Evolutionary conservation across 2,888 invertebrate genomes (phyloP).

Genomic region (Timema cristinae): DNA sequence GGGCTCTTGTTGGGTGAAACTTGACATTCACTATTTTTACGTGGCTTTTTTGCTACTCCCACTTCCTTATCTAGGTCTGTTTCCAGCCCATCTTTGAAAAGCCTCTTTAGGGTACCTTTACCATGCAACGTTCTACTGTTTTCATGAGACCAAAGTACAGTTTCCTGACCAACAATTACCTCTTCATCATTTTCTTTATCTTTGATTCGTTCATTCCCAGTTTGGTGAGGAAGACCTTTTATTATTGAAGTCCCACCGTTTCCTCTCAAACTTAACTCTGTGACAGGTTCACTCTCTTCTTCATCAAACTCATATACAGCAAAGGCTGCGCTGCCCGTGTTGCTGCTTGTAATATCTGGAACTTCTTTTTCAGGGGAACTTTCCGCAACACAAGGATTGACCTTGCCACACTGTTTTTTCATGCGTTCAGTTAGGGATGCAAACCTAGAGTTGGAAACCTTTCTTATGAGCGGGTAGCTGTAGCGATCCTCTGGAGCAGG

Average conservation of each 20-base stretch:
- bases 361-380: conserved; percentile 4
- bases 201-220: background rate
- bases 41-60: too few species aligned
- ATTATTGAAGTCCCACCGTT: background rate
- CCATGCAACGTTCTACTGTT: too few species aligned
- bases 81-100: too few species aligned
- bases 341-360: background rate
- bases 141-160: background rate
- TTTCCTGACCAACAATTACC: background rate
- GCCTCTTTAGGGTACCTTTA: too few species aligned
- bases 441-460: conserved; percentile 11
- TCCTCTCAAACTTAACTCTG: conserved; percentile 13
- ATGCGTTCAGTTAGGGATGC: conserved; percentile 11
- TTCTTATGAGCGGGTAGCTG: conserved; percentile 10
- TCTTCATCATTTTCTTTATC: background rate
- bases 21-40: too few species aligned
- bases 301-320: conserved; percentile 28
- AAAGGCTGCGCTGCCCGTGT: background rate
- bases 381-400: background rate
- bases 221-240: background rate
- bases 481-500: background rate
- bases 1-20: too few species aligned
- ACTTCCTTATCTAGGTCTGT: too few species aligned
- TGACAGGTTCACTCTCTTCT: conserved; percentile 17
- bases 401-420: background rate